phyloP scores from a whole-genome alignment of 2,113 vertebrate genomes.

The Hippocampus comes region DNA sequence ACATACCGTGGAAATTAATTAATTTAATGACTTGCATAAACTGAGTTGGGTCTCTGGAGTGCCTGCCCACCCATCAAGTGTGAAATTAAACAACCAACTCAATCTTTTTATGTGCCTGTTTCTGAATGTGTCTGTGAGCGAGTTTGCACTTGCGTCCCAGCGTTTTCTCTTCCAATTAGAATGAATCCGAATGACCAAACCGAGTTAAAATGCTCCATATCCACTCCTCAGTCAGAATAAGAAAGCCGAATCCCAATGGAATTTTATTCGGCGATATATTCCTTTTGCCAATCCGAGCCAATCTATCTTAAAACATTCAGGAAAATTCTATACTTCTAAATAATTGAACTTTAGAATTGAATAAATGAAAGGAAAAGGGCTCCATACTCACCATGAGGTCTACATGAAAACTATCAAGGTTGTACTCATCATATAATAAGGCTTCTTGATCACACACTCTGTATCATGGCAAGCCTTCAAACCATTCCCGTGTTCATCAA shows the following conservation, averaged over 20 bases:
- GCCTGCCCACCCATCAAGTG: not conserved
- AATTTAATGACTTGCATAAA: not conserved
- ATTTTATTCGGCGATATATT: too few species aligned
- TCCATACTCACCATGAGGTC: not conserved
- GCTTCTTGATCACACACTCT: constrained; percentile 17
- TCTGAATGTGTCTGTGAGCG: not conserved
- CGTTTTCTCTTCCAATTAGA: too few species aligned
- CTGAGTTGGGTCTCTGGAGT: not conserved
- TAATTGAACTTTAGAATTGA: too few species aligned
- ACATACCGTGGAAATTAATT: not conserved
- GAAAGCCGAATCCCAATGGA: too few species aligned
- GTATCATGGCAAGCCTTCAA: constrained; percentile 3
- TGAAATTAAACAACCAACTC: not conserved
- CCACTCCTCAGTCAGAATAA: too few species aligned
- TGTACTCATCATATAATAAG: constrained; percentile 8
- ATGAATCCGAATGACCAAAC: too few species aligned
- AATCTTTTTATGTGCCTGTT: not conserved
- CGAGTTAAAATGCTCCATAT: too few species aligned
- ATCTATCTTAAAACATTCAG: too few species aligned
- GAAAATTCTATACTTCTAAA: too few species aligned
- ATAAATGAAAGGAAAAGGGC: not conserved
- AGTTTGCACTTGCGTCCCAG: not conserved
- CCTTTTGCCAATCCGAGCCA: too few species aligned
- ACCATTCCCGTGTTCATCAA: constrained; percentile 9
- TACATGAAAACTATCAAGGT: not conserved